Percentiles rank a stretch among this genome's conserved stretches.
Conservation (phyloP, 1,140 invertebrate genomes). For the Rhagoletis pomonella region DNA sequence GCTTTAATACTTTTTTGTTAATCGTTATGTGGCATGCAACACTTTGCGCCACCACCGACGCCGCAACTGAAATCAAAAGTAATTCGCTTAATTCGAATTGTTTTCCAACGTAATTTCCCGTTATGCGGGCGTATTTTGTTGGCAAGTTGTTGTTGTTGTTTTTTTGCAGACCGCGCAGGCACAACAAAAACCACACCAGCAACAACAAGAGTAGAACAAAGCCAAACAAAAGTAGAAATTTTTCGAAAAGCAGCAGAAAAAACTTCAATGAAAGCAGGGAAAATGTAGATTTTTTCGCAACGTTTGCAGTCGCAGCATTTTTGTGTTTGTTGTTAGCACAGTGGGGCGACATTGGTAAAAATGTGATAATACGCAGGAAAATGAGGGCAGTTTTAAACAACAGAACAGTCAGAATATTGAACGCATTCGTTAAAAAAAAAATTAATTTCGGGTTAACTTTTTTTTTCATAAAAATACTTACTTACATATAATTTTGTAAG, state of each 20-base stretch:
- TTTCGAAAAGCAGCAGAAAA: not conserved
- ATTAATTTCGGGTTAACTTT: no score
- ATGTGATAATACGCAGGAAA: not conserved
- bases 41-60: constrained; percentile 18
- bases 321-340: not conserved
- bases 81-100: constrained; percentile 57
- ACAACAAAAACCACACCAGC: not conserved
- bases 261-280: not conserved
- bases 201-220: not conserved
- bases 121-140: constrained; percentile 4
- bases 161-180: not conserved
- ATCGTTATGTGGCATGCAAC: constrained; percentile 22
- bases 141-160: not conserved
- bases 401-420: no score
- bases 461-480: no score
- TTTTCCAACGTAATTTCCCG: constrained; percentile 44
- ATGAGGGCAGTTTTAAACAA: no score
- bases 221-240: not conserved
- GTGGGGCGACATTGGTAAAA: not conserved
- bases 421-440: no score
- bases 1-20: not conserved
- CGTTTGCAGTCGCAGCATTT: not conserved
- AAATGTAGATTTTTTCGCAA: not conserved
- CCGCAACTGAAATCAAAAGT: constrained; percentile 54
- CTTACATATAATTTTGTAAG: no score